Conservation (phyloP, 1,140 invertebrate genomes). For the Drosophila setifemur region DNA sequence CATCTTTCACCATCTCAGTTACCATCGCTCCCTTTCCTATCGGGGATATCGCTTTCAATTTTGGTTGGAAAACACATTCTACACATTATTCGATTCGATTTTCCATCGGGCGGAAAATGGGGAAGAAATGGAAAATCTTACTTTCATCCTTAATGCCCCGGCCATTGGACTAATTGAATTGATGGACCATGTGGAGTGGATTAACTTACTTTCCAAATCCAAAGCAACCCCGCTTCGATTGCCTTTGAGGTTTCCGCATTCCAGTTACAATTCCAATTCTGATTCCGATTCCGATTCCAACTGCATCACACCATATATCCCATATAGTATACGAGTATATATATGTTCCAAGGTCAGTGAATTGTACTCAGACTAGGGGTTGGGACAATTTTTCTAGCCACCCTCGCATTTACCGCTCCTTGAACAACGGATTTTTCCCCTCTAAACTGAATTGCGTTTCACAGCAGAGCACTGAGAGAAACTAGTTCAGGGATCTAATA, state of each 20-base stretch:
- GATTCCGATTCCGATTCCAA: background rate
- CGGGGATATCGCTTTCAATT: slow-evolving; percentile 8
- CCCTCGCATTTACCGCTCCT: slow-evolving; percentile 12
- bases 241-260: slow-evolving; percentile 41
- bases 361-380: slow-evolving; percentile 11
- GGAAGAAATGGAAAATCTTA: slow-evolving; percentile 8
- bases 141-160: slow-evolving; percentile 1
- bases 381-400: slow-evolving; percentile 27
- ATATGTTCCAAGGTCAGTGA: slow-evolving; percentile 25
- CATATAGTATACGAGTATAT: background rate
- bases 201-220: slow-evolving; percentile 19
- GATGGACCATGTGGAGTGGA: slow-evolving; percentile 39
- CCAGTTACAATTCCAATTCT: background rate
- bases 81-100: background rate
- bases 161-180: slow-evolving; percentile 31
- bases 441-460: slow-evolving; percentile 4
- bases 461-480: slow-evolving; percentile 1
- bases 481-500: too few relatives aligned
- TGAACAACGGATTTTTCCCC: background rate
- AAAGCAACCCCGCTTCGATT: slow-evolving; percentile 22
- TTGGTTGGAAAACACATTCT: background rate
- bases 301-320: background rate
- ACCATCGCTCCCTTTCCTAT: background rate
- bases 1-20: too few relatives aligned
- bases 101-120: slow-evolving; percentile 15